These are phyloP conservation scores for Ennomos fuscantarius DNA, from an alignment of 2,888 invertebrate species.

Conservation along the genomic window DNA sequence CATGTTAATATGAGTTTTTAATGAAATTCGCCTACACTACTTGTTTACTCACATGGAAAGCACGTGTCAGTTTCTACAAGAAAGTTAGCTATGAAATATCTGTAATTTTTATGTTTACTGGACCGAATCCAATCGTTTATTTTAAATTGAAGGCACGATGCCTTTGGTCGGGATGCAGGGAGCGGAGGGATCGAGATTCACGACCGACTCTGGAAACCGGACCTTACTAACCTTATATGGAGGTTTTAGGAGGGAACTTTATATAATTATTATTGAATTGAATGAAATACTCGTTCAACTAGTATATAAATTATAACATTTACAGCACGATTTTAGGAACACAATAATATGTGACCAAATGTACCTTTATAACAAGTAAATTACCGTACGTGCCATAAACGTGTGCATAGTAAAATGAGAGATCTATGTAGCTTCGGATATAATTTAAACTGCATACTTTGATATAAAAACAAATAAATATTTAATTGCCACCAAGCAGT, in stretches of 20 bases:
- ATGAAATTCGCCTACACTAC: background rate
- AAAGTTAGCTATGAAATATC: constrained; percentile 22
- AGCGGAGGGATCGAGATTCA: constrained; percentile 72
- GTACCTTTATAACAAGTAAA: background rate
- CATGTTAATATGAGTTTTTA: no score
- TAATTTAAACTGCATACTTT: background rate
- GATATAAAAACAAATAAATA: background rate
- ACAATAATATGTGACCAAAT: constrained; percentile 2
- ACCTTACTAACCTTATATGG: constrained; percentile 54
- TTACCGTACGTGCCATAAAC: constrained; percentile 2
- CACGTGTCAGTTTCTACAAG: constrained; percentile 19
- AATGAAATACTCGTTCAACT: constrained; percentile 12
- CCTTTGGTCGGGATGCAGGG: constrained; percentile 55
- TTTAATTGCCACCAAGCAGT: background rate
- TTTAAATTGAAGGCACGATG: constrained; percentile 65
- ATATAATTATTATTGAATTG: constrained; percentile 16
- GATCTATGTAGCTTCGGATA: background rate
- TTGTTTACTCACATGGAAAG: constrained; percentile 26
- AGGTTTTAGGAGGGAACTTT: constrained; percentile 45
- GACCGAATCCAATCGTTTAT: constrained; percentile 58
- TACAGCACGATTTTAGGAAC: constrained; percentile 15
- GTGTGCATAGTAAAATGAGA: background rate
- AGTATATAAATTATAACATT: constrained; percentile 4
- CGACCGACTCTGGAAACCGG: constrained; percentile 60
- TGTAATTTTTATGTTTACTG: constrained; percentile 46